A percentile compares a stretch with the other conserved stretches of the same genome.
Conservation (phyloP, 1,140 invertebrate species). For the Babylonia areolata region DNA sequence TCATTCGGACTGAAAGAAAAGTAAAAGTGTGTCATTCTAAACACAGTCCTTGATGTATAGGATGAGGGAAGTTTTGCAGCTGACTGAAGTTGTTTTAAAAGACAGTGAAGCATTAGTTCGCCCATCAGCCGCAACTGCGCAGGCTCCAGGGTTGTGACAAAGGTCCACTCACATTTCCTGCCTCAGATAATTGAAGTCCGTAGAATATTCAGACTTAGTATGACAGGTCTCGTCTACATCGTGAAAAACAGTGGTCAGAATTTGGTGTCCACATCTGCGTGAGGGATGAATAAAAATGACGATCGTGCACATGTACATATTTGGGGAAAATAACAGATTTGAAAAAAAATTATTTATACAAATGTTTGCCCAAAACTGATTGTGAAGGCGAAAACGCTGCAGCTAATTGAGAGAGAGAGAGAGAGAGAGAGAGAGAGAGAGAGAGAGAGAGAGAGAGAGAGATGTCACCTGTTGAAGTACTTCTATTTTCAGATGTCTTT, state of each 20-base stretch:
- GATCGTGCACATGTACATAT: background rate
- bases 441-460: conserved; percentile 11
- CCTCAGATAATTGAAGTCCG: background rate
- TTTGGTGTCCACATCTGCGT: background rate
- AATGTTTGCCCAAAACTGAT: background rate
- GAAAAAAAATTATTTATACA: background rate
- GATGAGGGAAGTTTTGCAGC: too few species aligned
- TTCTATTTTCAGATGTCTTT: too few species aligned
- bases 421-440: conserved; percentile 11
- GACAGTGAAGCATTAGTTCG: too few species aligned
- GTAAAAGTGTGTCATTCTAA: too few species aligned
- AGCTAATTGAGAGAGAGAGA: background rate
- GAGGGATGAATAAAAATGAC: background rate
- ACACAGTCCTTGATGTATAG: too few species aligned
- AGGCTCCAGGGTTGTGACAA: background rate
- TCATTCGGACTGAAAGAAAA: too few species aligned
- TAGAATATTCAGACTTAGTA: background rate
- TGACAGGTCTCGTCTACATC: background rate
- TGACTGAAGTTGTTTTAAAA: too few species aligned
- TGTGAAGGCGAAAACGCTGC: too few species aligned
- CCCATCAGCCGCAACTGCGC: too few species aligned
- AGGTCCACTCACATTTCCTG: background rate
- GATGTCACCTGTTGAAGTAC: too few species aligned
- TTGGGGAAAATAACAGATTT: background rate
- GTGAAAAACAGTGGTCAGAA: background rate